Conservation (phyloP, 2,888 invertebrate genomes). For the Mongoloraphidia duomilia region DNA sequence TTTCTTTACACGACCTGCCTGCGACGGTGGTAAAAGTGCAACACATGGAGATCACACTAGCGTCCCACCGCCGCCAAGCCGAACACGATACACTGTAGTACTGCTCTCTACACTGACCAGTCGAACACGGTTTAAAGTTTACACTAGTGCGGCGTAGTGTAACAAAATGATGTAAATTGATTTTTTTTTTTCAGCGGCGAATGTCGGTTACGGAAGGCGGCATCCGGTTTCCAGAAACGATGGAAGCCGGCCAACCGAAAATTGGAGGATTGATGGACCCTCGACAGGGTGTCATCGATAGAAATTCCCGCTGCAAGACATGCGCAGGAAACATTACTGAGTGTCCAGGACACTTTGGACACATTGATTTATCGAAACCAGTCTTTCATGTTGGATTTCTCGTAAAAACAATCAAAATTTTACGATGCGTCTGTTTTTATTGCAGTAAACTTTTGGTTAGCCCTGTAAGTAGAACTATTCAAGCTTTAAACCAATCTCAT, state of each 20-base stretch:
- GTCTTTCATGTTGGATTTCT: conserved; percentile 98
- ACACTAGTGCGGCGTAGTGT: no score
- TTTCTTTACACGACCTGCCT: no score
- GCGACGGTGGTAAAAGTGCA: no score
- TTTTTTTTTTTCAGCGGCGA: conserved; percentile 54
- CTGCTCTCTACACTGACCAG: no score
- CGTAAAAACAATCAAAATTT: conserved; percentile 89
- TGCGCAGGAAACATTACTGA: conserved; percentile 97
- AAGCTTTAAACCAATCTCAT: background rate
- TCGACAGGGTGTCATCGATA: conserved; percentile 92
- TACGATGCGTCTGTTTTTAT: conserved; percentile 98
- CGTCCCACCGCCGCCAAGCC: no score
- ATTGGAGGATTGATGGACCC: conserved; percentile 99
- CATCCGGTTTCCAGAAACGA: conserved; percentile 91
- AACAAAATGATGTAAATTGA: no score
- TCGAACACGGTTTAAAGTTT: no score
- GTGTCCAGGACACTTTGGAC: conserved; percentile 99
- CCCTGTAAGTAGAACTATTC: conserved; percentile 52
- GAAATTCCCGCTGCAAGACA: conserved; percentile 84
- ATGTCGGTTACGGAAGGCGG: conserved; percentile 98
- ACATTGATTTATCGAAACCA: conserved; percentile 95
- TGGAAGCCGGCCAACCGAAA: conserved; percentile 97
- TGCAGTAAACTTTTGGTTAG: conserved; percentile 95
- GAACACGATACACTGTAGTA: no score
- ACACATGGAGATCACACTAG: no score